Percentiles rank a stretch among this genome's conserved stretches.
phyloP scores from a whole-genome alignment of 2,113 vertebrate genomes.

The Okapia johnstoni region DNA sequence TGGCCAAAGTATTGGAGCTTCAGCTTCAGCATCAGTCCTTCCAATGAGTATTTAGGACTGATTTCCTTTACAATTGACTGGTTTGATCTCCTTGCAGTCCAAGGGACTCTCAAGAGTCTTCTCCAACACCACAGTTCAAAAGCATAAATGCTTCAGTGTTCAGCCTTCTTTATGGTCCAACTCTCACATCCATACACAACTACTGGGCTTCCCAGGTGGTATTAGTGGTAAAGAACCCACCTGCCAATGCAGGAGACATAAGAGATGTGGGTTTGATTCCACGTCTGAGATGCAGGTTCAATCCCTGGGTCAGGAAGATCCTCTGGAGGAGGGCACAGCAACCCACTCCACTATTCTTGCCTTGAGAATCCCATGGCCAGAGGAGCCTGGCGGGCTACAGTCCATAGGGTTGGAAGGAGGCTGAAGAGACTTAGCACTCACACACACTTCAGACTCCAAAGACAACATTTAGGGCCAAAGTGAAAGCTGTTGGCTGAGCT shows the following conservation, averaged over 20 bases:
- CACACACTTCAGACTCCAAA: constrained; percentile 85
- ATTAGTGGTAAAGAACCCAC: neutral
- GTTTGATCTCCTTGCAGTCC: neutral
- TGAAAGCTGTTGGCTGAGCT: constrained; percentile 84
- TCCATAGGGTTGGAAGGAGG: neutral
- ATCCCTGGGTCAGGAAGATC: neutral
- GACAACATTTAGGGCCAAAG: constrained; percentile 87
- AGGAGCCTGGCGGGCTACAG: neutral
- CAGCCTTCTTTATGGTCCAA: neutral
- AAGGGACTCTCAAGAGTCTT: neutral
- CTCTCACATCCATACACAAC: neutral
- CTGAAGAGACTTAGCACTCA: neutral
- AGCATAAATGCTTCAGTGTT: accelerated
- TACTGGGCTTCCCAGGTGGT: neutral
- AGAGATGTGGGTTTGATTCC: neutral
- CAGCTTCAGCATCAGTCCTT: neutral
- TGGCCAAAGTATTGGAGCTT: neutral
- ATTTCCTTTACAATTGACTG: neutral
- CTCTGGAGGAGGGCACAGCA: neutral
- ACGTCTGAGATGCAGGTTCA: neutral
- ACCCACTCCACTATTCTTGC: neutral
- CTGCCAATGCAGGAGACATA: neutral
- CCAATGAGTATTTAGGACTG: neutral
- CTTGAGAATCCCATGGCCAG: neutral
- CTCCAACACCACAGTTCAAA: neutral